Conservation (phyloP, 2,113 vertebrate species). For the Pandion haliaetus region DNA sequence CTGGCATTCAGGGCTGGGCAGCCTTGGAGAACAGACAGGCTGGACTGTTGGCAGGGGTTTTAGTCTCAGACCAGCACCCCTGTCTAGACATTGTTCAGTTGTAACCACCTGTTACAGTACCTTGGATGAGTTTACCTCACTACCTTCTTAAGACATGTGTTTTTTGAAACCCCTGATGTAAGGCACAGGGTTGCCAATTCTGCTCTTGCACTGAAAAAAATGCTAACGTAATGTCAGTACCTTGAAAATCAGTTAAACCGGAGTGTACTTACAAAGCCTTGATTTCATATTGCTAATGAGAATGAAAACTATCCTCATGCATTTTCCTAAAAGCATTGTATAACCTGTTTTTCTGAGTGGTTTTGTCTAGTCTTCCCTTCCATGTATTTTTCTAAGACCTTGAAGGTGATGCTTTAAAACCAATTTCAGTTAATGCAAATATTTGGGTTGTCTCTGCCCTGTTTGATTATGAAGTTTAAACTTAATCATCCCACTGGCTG, state of each 20-base stretch:
- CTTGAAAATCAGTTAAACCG: background rate
- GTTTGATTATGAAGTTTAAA: constrained; percentile 45
- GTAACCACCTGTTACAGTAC: background rate
- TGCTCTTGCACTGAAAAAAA: background rate
- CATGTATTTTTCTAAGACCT: background rate
- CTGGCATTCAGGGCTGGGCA: background rate
- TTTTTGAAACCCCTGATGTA: background rate
- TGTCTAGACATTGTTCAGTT: background rate
- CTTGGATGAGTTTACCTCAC: background rate
- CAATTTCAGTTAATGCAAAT: constrained; percentile 29
- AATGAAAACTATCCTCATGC: background rate
- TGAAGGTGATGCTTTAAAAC: background rate
- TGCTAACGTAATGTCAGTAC: background rate
- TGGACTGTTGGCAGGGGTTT: background rate
- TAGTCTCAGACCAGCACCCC: background rate
- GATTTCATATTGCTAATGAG: background rate
- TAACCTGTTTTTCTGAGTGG: background rate
- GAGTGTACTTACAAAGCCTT: background rate
- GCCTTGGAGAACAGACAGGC: background rate
- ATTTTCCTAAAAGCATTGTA: background rate
- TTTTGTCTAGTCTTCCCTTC: background rate
- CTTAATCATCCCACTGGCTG: background rate
- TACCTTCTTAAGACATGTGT: background rate
- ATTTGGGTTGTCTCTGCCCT: constrained; percentile 59
- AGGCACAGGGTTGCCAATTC: background rate